Conservation (phyloP, 92 coral and sea anemone species). For the Palythoa caribaeorum region DNA sequence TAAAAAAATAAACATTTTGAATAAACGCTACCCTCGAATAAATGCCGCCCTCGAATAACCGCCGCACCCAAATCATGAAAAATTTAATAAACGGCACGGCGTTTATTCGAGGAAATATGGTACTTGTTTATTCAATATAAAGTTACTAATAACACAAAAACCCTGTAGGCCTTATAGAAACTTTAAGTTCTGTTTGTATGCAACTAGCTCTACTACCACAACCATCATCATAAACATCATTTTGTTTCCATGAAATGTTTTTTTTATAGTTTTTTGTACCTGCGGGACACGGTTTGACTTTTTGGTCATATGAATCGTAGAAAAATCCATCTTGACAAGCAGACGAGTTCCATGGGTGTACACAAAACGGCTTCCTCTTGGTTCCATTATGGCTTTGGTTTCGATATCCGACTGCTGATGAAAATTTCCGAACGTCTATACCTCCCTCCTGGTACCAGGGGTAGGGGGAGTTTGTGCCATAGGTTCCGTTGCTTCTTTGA, state of each 20-base stretch:
- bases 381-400: neutral
- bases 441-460: constrained; percentile 6
- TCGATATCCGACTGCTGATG: neutral
- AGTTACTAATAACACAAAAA: too few relatives aligned
- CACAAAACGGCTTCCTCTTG: constrained; percentile 53
- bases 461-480: constrained; percentile 14
- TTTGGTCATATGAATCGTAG: constrained; percentile 11
- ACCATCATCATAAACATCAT: neutral
- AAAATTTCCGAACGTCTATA: constrained; percentile 17
- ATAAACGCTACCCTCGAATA: too few relatives aligned
- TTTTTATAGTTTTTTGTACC: constrained; percentile 1
- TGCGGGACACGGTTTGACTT: constrained; percentile 66
- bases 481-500: neutral
- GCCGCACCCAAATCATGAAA: too few relatives aligned
- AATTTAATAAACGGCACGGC: too few relatives aligned
- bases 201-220: too few relatives aligned
- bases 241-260: too few relatives aligned
- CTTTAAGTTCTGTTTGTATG: too few relatives aligned
- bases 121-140: too few relatives aligned
- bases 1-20: too few relatives aligned
- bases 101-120: too few relatives aligned
- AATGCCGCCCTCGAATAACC: too few relatives aligned
- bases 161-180: too few relatives aligned
- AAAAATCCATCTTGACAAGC: constrained; percentile 56
- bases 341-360: constrained; percentile 60